Evolutionary conservation across 2,888 invertebrate species (phyloP), one percentile per base, ranked within the genome.

Genomic region (Caenorhabditis sp.): DNA sequence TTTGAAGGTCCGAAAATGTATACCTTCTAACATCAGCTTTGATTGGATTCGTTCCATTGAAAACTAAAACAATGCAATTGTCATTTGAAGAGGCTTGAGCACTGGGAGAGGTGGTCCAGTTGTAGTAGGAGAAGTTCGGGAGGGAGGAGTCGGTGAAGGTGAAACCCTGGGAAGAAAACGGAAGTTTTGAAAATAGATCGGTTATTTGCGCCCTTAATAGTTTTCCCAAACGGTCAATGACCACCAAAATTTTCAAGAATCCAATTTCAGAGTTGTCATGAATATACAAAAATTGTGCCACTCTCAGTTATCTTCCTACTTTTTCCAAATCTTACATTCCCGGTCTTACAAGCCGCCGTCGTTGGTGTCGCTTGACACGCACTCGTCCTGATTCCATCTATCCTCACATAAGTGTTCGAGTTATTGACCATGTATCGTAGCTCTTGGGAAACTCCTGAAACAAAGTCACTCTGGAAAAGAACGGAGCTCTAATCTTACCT

Each of bases 91-190:
- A 19, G 2, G 7, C 44, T 41, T 51, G 31, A 16, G 77, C 77
- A 1, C 54, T 26, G 4, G 77, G 26, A 35, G 51, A 26, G 22
- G 77, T 77, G 1, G 31, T 26, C 77, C 77, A 77, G 12, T 69
- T 31, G 54, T 77, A 77, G 54, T 69, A 19, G 24, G 26, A 28
- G 31, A 77, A 69, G 61, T 31, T 63, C 8, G 35, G 59, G 16
- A 61, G 14, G 0, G 38, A 14, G 5, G 61, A 4, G 24, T 49
- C 76, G 10, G 69, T 63, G 41, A 61, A 77, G 14, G 38, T 63
- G 35, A 75, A 75, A 10, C 75, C 75, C 75, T 64, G 26, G 19
- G 26, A 54, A n/a, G n/a, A n/a, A n/a, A n/a, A n/a, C n/a, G n/a
- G 28, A 28, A 49, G 26, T 24, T 56, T 26, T 26, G 56, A 56